These are phyloP conservation scores for Dendrolimus pini DNA, from an alignment of 2,888 invertebrate genomes.

Conservation along the genomic window DNA sequence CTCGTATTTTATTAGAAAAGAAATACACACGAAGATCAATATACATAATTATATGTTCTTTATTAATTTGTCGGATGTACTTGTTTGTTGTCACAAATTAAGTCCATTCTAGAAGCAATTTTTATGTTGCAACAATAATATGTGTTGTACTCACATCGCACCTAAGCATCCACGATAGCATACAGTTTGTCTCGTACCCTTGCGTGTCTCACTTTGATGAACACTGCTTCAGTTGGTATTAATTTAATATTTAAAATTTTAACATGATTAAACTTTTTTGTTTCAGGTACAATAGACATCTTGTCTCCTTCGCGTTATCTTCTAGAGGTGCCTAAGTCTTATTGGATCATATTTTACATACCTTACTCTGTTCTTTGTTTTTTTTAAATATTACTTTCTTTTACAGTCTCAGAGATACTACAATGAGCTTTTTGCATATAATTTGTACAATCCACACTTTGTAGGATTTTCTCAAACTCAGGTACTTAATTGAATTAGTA, in stretches of 20 bases:
- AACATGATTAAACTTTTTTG: not conserved
- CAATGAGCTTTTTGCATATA: slow-evolving; percentile 40
- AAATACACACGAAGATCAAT: too few species aligned
- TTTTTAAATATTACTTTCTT: not conserved
- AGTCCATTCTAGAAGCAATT: too few species aligned
- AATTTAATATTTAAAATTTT: slow-evolving; percentile 6
- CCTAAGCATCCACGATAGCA: too few species aligned
- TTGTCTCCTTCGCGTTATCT: slow-evolving; percentile 48
- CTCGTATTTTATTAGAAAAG: too few species aligned
- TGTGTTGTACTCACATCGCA: too few species aligned
- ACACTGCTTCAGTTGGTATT: not conserved
- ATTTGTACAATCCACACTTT: slow-evolving; percentile 19
- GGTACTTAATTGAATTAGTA: slow-evolving; percentile 10
- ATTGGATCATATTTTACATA: not conserved
- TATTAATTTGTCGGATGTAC: too few species aligned
- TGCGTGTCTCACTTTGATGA: too few species aligned
- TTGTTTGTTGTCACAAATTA: too few species aligned
- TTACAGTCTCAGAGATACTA: slow-evolving; percentile 54
- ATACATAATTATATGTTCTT: too few species aligned
- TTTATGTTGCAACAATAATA: too few species aligned
- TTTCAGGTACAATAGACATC: slow-evolving; percentile 26
- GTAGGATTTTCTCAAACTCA: slow-evolving; percentile 18
- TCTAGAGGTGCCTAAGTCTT: slow-evolving; percentile 34
- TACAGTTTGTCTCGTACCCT: too few species aligned
- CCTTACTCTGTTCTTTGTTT: not conserved